Evolutionary conservation across 2,797 vertebrate species (phyloP).

Genomic region (Danio albolineatus): DNA sequence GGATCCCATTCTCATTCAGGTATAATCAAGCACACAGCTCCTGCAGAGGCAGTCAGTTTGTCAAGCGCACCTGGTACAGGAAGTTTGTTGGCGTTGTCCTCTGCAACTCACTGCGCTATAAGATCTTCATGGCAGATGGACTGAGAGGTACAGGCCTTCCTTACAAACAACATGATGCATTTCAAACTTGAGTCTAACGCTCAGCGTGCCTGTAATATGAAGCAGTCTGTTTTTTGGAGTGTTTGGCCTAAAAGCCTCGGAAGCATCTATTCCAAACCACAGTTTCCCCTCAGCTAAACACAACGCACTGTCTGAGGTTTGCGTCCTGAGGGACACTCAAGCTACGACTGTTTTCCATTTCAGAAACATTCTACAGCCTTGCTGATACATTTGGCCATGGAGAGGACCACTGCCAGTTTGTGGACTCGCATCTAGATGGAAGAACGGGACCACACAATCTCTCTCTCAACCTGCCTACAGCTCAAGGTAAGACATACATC

Average conservation of each 20-base stretch:
- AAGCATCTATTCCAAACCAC: slow-evolving; percentile 22
- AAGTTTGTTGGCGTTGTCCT: slow-evolving; percentile 98
- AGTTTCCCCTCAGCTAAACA: slow-evolving; percentile 36
- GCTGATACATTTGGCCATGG: slow-evolving; percentile 93
- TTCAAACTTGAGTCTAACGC: not conserved
- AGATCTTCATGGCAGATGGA: slow-evolving; percentile 97
- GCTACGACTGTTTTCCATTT: slow-evolving; percentile 26
- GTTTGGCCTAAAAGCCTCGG: not conserved
- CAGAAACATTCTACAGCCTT: slow-evolving; percentile 94
- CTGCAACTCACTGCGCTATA: slow-evolving; percentile 97
- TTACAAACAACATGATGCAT: not conserved
- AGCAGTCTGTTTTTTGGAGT: not conserved
- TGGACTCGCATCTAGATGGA: slow-evolving; percentile 95
- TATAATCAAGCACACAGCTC: slow-evolving; percentile 88
- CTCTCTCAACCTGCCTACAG: slow-evolving; percentile 83
- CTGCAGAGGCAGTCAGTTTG: slow-evolving; percentile 93
- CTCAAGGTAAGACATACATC: slow-evolving; percentile 87
- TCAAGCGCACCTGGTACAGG: slow-evolving; percentile 96
- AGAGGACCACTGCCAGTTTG: slow-evolving; percentile 98
- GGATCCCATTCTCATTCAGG: slow-evolving; percentile 94
- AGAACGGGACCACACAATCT: slow-evolving; percentile 90
- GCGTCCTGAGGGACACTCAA: slow-evolving; percentile 19
- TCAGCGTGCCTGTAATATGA: slow-evolving; percentile 11
- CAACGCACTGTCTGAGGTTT: slow-evolving; percentile 29
- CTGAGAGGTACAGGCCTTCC: slow-evolving; percentile 86